phyloP scores from a whole-genome alignment of 92 coral and sea anemone genomes.

The Micromussa lordhowensis region DNA sequence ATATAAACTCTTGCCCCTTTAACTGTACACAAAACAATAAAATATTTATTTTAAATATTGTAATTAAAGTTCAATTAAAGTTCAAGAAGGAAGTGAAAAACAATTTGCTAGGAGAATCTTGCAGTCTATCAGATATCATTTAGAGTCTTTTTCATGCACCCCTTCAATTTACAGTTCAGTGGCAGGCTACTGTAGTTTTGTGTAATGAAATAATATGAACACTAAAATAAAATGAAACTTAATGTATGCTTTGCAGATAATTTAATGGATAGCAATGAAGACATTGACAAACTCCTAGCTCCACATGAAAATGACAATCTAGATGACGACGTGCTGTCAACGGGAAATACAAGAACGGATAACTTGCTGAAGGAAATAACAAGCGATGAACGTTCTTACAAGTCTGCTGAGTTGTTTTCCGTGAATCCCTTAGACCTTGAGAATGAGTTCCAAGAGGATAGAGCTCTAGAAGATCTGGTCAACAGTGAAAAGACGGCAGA shows the following conservation, averaged over 20 bases:
- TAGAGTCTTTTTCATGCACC: too few relatives aligned
- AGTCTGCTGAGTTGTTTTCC: constrained; percentile 30
- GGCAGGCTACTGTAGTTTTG: not conserved
- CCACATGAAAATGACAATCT: constrained; percentile 57
- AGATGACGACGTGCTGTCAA: constrained; percentile 39
- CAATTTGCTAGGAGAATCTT: too few relatives aligned
- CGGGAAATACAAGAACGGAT: constrained; percentile 51
- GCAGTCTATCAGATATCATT: too few relatives aligned
- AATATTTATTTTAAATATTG: too few relatives aligned
- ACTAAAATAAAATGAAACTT: not conserved
- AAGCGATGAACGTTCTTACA: constrained; percentile 27
- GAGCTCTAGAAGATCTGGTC: not conserved
- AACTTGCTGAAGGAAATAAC: constrained; percentile 55
- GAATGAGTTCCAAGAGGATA: constrained; percentile 38
- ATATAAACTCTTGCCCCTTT: too few relatives aligned
- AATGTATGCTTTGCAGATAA: constrained; percentile 41
- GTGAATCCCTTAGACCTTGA: constrained; percentile 43
- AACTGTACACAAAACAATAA: too few relatives aligned
- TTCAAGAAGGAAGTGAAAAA: too few relatives aligned
- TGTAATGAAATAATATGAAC: not conserved
- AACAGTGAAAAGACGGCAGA: constrained; percentile 24
- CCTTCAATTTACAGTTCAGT: too few relatives aligned
- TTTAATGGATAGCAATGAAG: constrained; percentile 78
- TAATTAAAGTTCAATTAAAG: too few relatives aligned
- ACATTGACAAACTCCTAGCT: constrained; percentile 80